Conservation (phyloP, 2,113 vertebrate genomes). For the Psephotus haematonotus region DNA sequence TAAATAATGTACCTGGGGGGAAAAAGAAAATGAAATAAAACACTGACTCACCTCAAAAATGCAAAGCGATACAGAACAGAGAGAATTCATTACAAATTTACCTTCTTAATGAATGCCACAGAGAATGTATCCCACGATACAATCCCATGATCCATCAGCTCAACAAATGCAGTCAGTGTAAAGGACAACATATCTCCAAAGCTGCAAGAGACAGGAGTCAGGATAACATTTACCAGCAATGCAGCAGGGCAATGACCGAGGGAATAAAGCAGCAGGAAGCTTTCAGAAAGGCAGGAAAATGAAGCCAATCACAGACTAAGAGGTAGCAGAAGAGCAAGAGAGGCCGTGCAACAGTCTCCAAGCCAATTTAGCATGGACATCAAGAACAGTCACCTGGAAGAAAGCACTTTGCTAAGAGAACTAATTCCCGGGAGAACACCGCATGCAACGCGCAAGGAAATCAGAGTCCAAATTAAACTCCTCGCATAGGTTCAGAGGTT, state of each 20-base stretch:
- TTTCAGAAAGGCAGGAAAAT: conserved; percentile 18
- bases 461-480: neutral
- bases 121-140: conserved; percentile 99
- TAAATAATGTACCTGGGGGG: neutral
- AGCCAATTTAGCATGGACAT: neutral
- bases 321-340: conserved; percentile 40
- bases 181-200: conserved; percentile 98
- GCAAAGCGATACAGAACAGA: neutral
- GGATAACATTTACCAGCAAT: conserved; percentile 45
- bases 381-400: neutral
- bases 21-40: neutral
- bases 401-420: neutral
- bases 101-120: conserved; percentile 99
- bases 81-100: conserved; percentile 63
- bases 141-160: conserved; percentile 99
- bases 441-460: neutral
- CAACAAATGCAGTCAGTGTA: conserved; percentile 97
- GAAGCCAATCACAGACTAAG: conserved; percentile 17
- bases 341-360: neutral
- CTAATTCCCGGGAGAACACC: neutral
- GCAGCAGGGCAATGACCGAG: neutral
- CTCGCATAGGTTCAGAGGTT: neutral
- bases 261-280: conserved; percentile 23
- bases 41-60: neutral
- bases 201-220: conserved; percentile 80